Conservation (phyloP, 2,797 vertebrate species). For the Myotis findleyi region DNA sequence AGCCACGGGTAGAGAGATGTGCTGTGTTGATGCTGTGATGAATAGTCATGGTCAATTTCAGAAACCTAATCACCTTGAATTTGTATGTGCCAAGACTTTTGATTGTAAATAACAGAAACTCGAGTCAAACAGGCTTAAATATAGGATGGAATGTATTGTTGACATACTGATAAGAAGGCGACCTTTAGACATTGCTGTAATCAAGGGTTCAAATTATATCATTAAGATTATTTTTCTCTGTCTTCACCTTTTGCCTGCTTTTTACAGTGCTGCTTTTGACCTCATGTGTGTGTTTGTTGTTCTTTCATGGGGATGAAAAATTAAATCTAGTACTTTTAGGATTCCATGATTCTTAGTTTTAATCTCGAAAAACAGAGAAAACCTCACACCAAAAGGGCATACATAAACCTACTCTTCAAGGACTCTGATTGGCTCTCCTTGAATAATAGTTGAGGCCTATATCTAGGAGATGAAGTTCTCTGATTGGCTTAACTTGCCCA, state of each 20-base stretch:
- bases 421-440: not conserved
- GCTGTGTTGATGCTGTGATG: not conserved
- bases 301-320: not conserved
- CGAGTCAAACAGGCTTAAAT: not conserved
- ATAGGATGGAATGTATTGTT: not conserved
- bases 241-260: not conserved
- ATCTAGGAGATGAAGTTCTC: not conserved
- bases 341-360: not conserved
- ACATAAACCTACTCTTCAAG: not conserved
- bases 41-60: not conserved
- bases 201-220: not conserved
- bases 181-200: not conserved
- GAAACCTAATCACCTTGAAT: not conserved
- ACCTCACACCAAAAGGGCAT: not conserved
- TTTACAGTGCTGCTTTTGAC: not conserved
- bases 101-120: not conserved
- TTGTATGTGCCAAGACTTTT: not conserved
- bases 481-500: not conserved
- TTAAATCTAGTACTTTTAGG: not conserved
- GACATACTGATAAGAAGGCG: not conserved
- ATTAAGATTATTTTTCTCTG: not conserved
- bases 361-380: not conserved
- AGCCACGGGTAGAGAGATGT: not conserved
- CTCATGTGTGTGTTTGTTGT: not conserved
- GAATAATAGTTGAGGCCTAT: not conserved